These are phyloP conservation scores for Pyrrhia umbra DNA, from an alignment of 2,888 invertebrate species.

Conservation along the genomic window DNA sequence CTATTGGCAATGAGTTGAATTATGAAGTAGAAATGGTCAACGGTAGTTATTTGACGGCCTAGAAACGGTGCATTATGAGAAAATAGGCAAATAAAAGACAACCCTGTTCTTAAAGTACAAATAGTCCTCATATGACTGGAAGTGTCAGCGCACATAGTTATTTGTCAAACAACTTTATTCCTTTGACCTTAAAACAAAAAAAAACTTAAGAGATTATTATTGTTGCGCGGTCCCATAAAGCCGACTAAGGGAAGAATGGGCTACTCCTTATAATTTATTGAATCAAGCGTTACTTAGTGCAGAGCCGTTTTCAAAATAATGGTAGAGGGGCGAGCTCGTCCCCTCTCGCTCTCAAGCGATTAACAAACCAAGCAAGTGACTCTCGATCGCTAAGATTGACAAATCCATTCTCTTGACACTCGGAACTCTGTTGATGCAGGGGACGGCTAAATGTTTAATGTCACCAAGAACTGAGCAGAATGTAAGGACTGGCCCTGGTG, in stretches of 20 bases:
- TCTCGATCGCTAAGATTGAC: constrained; percentile 41
- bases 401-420: constrained; percentile 36
- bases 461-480: not conserved
- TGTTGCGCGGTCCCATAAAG: constrained; percentile 26
- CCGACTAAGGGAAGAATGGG: constrained; percentile 37
- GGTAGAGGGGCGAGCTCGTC: constrained; percentile 9
- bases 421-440: constrained; percentile 27
- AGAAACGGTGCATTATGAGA: not conserved
- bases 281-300: constrained; percentile 46
- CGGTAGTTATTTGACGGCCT: not conserved
- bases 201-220: constrained; percentile 43
- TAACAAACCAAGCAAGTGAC: constrained; percentile 57
- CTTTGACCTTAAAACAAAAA: constrained; percentile 45
- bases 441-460: constrained; percentile 35
- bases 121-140: not conserved
- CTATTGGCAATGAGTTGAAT: too few species aligned
- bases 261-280: constrained; percentile 53
- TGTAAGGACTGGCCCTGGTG: not conserved
- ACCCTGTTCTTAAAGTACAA: not conserved
- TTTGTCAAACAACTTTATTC: constrained; percentile 25
- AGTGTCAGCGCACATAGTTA: constrained; percentile 23
- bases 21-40: not conserved
- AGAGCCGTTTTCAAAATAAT: constrained; percentile 53
- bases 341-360: constrained; percentile 25
- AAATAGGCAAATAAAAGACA: not conserved